Evolutionary conservation across 2,797 vertebrate genomes (phyloP).

Genomic region (Xerus rutilus): DNA sequence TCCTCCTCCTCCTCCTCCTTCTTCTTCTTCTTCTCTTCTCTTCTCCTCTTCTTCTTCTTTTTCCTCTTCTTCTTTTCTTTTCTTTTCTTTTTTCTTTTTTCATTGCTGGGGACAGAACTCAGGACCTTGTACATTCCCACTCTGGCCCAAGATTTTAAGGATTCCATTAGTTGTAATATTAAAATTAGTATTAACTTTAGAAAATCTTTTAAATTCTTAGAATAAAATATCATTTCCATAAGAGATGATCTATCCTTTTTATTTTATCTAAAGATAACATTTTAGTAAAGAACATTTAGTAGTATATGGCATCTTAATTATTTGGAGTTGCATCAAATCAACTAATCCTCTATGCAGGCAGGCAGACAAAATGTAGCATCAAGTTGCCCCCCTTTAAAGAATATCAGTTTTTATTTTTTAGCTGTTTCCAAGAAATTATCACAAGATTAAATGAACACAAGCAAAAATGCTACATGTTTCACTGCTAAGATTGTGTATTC

Average conservation of each 20-base stretch:
- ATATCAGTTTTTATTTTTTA: conserved; percentile 50
- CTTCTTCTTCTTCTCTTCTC: no score
- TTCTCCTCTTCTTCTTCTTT: no score
- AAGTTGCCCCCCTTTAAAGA: background rate
- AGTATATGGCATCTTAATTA: conserved; percentile 45
- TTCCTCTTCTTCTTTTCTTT: no score
- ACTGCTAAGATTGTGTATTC: background rate
- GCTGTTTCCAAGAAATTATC: conserved; percentile 50
- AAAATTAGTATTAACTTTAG: conserved; percentile 20
- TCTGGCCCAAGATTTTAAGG: background rate
- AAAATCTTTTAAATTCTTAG: conserved; percentile 37
- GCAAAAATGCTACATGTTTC: background rate
- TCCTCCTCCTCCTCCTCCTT: no score
- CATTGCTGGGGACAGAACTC: no score
- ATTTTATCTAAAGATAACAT: background rate
- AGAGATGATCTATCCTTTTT: background rate
- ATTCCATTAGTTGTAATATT: conserved; percentile 8
- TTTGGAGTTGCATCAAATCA: background rate
- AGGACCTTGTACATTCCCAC: no score
- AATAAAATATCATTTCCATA: background rate
- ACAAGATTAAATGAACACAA: conserved; percentile 35
- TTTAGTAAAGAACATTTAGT: background rate
- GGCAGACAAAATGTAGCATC: background rate
- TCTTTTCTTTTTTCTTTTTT: no score
- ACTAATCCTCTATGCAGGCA: background rate